These are phyloP conservation scores for Popillia japonica DNA, from an alignment of 1,140 invertebrate species.

Conservation along the genomic window DNA sequence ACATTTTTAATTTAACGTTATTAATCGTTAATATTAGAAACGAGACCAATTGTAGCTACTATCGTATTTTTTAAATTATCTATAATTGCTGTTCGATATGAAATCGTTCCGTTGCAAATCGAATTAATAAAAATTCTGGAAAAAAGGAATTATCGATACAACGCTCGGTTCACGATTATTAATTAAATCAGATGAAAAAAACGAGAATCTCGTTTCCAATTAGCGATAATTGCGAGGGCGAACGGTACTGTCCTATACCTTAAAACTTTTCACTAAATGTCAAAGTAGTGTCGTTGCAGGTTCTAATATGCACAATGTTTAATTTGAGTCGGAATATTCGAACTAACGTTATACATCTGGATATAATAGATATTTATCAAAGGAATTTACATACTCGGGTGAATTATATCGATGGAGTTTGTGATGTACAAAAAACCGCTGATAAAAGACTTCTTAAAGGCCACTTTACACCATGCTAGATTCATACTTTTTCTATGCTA, in stretches of 20 bases:
- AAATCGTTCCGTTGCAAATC: background rate
- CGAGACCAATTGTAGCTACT: background rate
- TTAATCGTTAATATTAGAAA: background rate
- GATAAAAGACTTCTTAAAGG: no score
- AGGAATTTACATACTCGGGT: no score
- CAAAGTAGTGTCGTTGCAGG: background rate
- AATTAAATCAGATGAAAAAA: constrained; percentile 8
- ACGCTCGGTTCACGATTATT: background rate
- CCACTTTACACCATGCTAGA: no score
- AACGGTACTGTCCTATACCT: background rate
- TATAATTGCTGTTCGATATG: background rate
- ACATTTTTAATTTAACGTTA: background rate
- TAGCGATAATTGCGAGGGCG: background rate
- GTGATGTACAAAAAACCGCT: no score
- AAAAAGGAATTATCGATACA: constrained; percentile 6
- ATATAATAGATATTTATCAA: no score
- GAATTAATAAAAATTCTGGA: background rate
- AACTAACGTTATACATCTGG: no score
- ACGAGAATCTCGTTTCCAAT: background rate
- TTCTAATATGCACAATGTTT: no score
- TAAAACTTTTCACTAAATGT: background rate
- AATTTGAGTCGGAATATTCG: no score
- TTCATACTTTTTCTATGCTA: no score
- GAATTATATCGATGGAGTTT: no score
- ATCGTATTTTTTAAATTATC: background rate